These are phyloP conservation scores for Lydus trimaculatus DNA, from an alignment of 2,888 invertebrate genomes.

Conservation along the genomic window DNA sequence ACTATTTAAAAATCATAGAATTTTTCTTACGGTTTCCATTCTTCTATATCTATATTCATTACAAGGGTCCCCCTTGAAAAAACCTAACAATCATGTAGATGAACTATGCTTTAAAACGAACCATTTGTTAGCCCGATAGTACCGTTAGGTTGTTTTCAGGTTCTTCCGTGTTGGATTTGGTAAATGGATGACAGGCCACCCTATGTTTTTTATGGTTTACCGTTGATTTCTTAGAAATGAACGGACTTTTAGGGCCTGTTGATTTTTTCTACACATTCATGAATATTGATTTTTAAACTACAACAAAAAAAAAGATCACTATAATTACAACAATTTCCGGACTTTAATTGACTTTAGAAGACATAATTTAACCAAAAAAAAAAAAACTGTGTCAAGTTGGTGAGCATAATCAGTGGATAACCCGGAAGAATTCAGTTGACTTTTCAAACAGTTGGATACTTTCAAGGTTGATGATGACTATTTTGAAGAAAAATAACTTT, in stretches of 20 bases:
- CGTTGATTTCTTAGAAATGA: slow-evolving; percentile 45
- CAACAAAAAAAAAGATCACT: not conserved
- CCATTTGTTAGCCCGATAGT: slow-evolving; percentile 33
- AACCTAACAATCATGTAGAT: slow-evolving; percentile 34
- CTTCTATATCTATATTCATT: not conserved
- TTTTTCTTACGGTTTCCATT: not conserved
- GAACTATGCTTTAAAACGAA: slow-evolving; percentile 27
- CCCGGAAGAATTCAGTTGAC: not conserved
- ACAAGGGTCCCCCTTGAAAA: slow-evolving; percentile 19
- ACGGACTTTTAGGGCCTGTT: not conserved
- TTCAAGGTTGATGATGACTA: not conserved
- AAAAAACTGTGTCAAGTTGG: not conserved
- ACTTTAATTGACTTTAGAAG: not conserved
- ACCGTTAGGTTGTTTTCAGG: slow-evolving; percentile 35
- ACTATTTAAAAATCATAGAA: not conserved
- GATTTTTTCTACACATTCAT: not conserved
- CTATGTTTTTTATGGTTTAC: slow-evolving; percentile 37
- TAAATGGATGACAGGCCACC: slow-evolving; percentile 25
- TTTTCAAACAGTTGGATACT: not conserved
- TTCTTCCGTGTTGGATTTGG: slow-evolving; percentile 33
- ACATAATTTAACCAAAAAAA: too few relatives aligned
- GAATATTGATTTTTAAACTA: not conserved
- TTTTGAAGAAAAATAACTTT: not conserved
- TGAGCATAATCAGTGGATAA: not conserved
- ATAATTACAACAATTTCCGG: not conserved